phyloP scores from a whole-genome alignment of 2,888 invertebrate species.

The Lithophane ornitopus region DNA sequence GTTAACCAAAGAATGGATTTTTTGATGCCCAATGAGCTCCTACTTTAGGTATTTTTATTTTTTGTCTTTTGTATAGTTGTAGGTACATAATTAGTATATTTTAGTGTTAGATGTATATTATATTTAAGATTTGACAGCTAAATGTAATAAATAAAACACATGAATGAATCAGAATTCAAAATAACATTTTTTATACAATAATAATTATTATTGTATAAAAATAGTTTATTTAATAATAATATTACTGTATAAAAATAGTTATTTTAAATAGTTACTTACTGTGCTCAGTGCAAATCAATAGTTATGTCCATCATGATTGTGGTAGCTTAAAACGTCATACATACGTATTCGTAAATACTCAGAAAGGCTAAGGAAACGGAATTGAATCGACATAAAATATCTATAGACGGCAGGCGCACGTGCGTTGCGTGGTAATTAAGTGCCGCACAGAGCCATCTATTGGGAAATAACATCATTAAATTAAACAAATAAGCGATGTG shows the following conservation, averaged over 20 bases:
- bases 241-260: too few relatives aligned
- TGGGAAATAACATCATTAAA: constrained; percentile 57
- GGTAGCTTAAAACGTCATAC: constrained; percentile 22
- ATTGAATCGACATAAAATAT: constrained; percentile 44
- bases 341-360: constrained; percentile 35
- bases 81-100: too few relatives aligned
- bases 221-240: too few relatives aligned
- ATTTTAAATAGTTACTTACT: too few relatives aligned
- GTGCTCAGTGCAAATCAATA: constrained; percentile 1
- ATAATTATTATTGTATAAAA: too few relatives aligned
- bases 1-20: not conserved
- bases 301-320: not conserved
- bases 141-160: too few relatives aligned
- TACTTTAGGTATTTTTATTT: too few relatives aligned
- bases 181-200: not conserved
- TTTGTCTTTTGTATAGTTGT: too few relatives aligned
- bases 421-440: constrained; percentile 52
- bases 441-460: constrained; percentile 58
- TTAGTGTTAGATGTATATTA: too few relatives aligned
- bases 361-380: constrained; percentile 40
- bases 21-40: too few relatives aligned
- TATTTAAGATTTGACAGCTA: too few relatives aligned
- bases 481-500: constrained; percentile 61
- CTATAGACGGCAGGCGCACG: constrained; percentile 39
- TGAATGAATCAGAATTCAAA: not conserved